phyloP scores from a whole-genome alignment of 2,113 vertebrate genomes.

The Leucopsar rothschildi region DNA sequence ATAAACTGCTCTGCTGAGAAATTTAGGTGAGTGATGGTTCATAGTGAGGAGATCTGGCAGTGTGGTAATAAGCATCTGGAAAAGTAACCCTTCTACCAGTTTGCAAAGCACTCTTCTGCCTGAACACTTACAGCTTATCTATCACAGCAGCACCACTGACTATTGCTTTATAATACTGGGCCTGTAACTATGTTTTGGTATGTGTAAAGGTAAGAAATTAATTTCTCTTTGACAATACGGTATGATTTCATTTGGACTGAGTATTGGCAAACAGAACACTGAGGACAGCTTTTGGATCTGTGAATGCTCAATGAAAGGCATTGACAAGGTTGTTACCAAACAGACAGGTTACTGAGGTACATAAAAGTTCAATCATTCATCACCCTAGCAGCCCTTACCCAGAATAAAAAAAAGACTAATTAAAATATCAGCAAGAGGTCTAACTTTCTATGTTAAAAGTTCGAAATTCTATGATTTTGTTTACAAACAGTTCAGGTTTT shows the following conservation, averaged over 20 bases:
- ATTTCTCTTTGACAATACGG: not conserved
- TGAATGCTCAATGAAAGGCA: not conserved
- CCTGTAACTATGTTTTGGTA: not conserved
- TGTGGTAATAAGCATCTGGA: not conserved
- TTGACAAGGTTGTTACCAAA: not conserved
- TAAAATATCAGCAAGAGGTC: not conserved
- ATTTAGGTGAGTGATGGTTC: not conserved
- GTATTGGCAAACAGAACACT: not conserved
- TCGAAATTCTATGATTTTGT: not conserved
- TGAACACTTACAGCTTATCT: not conserved
- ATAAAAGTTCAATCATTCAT: not conserved
- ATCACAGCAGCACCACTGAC: not conserved
- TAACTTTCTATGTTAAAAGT: not conserved
- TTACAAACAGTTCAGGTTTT: not conserved
- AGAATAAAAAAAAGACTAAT: not conserved
- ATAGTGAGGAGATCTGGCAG: not conserved
- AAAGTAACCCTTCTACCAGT: not conserved
- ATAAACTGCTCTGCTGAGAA: not conserved
- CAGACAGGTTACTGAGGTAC: not conserved
- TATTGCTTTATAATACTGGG: not conserved
- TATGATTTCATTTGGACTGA: not conserved
- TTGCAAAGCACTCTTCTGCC: not conserved
- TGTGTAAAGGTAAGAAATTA: not conserved
- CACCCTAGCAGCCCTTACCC: not conserved
- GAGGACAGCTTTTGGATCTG: not conserved